phyloP scores from a whole-genome alignment of 2,888 invertebrate species.

The Strigamia transsilvanica region DNA sequence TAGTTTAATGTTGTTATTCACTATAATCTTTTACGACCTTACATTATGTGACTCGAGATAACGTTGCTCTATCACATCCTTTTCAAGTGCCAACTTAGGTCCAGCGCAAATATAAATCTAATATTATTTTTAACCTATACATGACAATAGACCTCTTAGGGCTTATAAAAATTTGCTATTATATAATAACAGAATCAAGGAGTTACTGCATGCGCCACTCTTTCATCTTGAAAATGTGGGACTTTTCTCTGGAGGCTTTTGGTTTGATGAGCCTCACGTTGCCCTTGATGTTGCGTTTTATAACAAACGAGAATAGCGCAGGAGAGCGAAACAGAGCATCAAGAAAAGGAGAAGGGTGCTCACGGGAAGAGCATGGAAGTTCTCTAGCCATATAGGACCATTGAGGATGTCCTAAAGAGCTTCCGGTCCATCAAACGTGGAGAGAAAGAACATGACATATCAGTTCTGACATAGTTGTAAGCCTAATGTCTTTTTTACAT shows the following conservation, averaged over 20 bases:
- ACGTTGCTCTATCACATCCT: background rate
- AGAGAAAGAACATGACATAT: constrained; percentile 33
- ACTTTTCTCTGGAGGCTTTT: constrained; percentile 22
- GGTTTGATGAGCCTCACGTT: background rate
- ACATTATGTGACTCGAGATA: no score
- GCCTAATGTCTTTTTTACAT: background rate
- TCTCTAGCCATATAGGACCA: constrained; percentile 31
- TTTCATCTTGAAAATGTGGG: constrained; percentile 7
- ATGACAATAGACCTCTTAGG: background rate
- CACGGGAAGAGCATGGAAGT: constrained; percentile 21
- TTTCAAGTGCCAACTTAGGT: background rate
- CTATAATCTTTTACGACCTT: no score
- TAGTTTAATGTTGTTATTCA: no score
- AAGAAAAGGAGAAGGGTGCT: constrained; percentile 13
- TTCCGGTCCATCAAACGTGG: constrained; percentile 14
- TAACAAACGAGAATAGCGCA: constrained; percentile 2
- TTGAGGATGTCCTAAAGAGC: constrained; percentile 35
- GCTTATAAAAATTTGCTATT: background rate
- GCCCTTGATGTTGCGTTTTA: constrained; percentile 12
- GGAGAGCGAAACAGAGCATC: constrained; percentile 18
- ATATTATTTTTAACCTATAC: background rate
- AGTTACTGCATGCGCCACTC: constrained; percentile 1
- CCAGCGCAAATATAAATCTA: background rate
- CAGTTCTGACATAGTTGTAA: background rate
- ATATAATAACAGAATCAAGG: background rate